Evolutionary conservation across 2,113 vertebrate species (phyloP), one percentile per base, ranked within the genome.

Genomic region (Apodemus speciosus): DNA sequence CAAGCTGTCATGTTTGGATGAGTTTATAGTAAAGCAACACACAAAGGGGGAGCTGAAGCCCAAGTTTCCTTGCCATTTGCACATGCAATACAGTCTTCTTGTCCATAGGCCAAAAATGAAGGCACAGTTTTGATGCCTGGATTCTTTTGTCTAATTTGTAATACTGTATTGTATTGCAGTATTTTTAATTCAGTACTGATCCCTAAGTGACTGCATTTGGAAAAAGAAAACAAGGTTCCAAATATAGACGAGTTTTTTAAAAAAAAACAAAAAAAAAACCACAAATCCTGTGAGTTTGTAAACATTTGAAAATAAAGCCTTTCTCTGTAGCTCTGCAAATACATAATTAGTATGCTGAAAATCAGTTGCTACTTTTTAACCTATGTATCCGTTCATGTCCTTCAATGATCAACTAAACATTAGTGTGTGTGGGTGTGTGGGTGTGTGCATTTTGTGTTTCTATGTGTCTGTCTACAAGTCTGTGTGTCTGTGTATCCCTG

Each of bases 91-190:
- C 94, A 96, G 90, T 87, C 97, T 97, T 92, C 95, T 92, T 91
- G 95, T 98, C 94, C 95, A 95, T 95, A 96, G 95, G 92, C 97
- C 97, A 89, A 89, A 97, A 98, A 96, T 94, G 91, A 96, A 97
- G 75, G 90, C 95, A 97, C 97, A 95, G 72, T 96, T 98, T 97
- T 46, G 81, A 97, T 96, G 62, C 84, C 95, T 14, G 0, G 95
- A 96, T 96, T 96, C 94, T 96, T 97, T 89, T 97, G 81, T 94
- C 96, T 96, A 93, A 18, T 97, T 97, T 95, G 90, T 97, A 46
- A 46, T 6, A 46, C 43, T 46, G 43, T 46, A 46, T 46, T 46
- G 43, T 46, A 46, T 46, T 46, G 43, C 96, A 85, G 94, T 89
- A 87, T 96, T 53, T 95, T 97, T 97, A 94, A 97, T 96, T 97